Base-by-base conservation (phyloP, 1,140 invertebrate species). In the Ceratosolen solmsi region DNA sequence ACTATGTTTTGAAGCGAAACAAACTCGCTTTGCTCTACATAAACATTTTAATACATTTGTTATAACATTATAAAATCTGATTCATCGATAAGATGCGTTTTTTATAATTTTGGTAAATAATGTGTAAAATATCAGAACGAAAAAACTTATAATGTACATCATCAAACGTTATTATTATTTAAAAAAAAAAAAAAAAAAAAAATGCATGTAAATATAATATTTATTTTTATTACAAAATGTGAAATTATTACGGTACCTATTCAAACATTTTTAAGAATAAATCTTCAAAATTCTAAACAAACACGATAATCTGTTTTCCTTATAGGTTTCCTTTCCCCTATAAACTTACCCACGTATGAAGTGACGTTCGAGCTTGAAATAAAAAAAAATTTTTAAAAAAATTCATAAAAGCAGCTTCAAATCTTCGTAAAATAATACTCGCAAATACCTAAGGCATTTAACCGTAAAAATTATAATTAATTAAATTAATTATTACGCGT, bases 211-310 rank as follows among this genome's bases (percentile, higher is more conserved):
- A 68, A 65, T 30, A 20, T 54, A 65, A 68, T 68, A 68, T 68
- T 68, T 68, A 68, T 68, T 68, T 68, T 68, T 68, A 68, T 68
- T 68, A 68, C 36, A 68, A 68, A 68, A 68, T 68, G 33, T 68
- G 36, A 68, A 9, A 68, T 38, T 36, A 68, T 38, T 38, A 68
- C 30, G 36, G 63, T 68, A 68, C 22, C 63, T 38, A 68, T 68
- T 68, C 63, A 38, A 36, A 68, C 5, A n/a, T 22, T 68, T 68
- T 68, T 68, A 68, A 68, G 63, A 68, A 68, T 51, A 72, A 72
- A 49, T 72, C 49, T 58, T 60, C 73, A 60, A 60, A 75, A 75
- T 38, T 68, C 2, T 38, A 38, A n/a, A 68, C 33, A 65, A 65
- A 65, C 33, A 36, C 33, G 2, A 60, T 11, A 27, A 7, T 56